Evolutionary conservation across 2,797 vertebrate species (phyloP).

Genomic region (Austrolebias charrua): DNA sequence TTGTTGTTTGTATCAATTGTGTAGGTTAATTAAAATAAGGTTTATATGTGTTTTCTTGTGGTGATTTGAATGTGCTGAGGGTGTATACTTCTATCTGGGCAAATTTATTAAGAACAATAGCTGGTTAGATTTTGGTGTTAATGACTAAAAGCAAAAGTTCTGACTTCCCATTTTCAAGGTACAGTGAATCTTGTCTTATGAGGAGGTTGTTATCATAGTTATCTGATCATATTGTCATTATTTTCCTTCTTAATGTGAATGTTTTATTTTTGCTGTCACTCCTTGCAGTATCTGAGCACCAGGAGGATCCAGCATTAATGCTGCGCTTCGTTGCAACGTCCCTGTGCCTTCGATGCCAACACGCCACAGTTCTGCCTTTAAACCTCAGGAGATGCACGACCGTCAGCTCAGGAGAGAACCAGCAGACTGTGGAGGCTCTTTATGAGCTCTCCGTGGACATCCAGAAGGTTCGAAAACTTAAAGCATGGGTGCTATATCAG

Average conservation of each 20-base stretch:
- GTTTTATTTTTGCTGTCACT: conserved; percentile 17
- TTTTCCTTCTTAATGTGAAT: neutral
- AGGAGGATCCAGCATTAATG: conserved; percentile 61
- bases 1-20: too few relatives aligned
- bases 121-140: neutral
- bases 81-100: too few relatives aligned
- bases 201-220: neutral
- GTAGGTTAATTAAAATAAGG: too few relatives aligned
- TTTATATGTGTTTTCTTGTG: neutral
- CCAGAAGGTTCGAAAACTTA: conserved; percentile 85
- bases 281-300: conserved; percentile 9
- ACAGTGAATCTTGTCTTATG: too few relatives aligned
- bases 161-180: neutral
- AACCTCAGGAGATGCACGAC: conserved; percentile 50
- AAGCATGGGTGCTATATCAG: conserved; percentile 87
- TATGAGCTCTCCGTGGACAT: conserved; percentile 85
- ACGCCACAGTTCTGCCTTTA: conserved; percentile 29
- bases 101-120: neutral
- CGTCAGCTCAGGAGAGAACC: conserved; percentile 80
- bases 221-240: neutral
- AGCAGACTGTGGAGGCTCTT: conserved; percentile 80
- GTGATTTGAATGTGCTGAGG: neutral
- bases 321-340: conserved; percentile 61
- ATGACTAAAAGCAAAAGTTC: neutral
- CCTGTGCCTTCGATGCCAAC: conserved; percentile 59